These are phyloP conservation scores for Thalassophryne amazonica DNA, from an alignment of 2,797 vertebrate species.

Conservation along the genomic window DNA sequence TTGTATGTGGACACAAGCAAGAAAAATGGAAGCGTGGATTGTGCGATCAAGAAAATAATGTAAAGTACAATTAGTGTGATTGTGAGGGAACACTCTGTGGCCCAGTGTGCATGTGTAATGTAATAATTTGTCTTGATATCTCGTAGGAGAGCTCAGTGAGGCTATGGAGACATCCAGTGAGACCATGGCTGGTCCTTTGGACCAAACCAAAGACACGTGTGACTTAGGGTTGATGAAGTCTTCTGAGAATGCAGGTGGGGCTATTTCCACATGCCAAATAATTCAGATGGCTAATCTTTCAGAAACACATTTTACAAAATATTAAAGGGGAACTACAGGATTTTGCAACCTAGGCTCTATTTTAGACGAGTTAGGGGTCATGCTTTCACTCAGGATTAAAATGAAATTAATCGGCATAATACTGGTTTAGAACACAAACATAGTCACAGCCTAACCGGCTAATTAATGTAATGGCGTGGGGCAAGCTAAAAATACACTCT, in stretches of 20 bases:
- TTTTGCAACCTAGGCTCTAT: no score
- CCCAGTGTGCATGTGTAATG: conserved; percentile 23
- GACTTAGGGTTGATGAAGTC: conserved; percentile 77
- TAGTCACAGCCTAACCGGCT: no score
- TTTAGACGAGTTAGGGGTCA: no score
- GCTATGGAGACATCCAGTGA: conserved; percentile 84
- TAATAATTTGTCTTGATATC: conserved; percentile 27
- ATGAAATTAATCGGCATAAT: no score
- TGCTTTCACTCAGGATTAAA: no score
- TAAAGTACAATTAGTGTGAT: conserved; percentile 33
- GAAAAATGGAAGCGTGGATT: conserved; percentile 45
- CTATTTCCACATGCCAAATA: background rate
- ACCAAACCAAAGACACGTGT: conserved; percentile 86
- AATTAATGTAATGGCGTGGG: no score
- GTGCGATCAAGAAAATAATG: conserved; percentile 37
- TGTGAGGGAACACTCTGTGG: conserved; percentile 23
- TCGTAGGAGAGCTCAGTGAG: conserved; percentile 84
- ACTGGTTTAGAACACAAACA: no score
- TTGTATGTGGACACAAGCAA: conserved; percentile 63
- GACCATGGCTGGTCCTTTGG: conserved; percentile 78
- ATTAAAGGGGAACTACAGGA: no score
- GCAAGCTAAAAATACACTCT: no score
- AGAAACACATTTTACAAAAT: background rate
- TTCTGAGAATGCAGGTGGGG: conserved; percentile 80
- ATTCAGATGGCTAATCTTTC: background rate